These are phyloP conservation scores for Zaprionus ghesquierei DNA, from an alignment of 1,140 invertebrate genomes.

Conservation along the genomic window DNA sequence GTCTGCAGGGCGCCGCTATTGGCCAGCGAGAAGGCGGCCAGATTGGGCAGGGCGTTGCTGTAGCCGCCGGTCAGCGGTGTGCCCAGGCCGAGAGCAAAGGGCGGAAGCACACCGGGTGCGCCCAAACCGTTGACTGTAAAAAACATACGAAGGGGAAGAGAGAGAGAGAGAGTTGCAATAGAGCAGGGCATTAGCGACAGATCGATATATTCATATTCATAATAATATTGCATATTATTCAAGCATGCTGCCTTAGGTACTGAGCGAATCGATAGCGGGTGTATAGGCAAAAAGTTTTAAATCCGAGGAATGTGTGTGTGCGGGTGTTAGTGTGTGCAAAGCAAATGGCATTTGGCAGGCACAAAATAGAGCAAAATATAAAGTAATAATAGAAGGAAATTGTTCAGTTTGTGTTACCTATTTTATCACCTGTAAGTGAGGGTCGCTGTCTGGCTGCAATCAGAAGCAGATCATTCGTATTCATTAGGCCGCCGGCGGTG, in stretches of 20 bases:
- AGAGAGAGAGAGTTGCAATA: constrained; percentile 25
- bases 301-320: constrained; percentile 29
- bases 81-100: constrained; percentile 88
- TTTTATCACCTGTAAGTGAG: constrained; percentile 84
- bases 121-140: constrained; percentile 85
- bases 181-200: constrained; percentile 12
- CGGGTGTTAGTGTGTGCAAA: constrained; percentile 5
- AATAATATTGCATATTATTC: not conserved
- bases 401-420: constrained; percentile 82
- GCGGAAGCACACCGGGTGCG: constrained; percentile 91
- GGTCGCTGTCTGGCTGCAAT: constrained; percentile 87
- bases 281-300: constrained; percentile 50
- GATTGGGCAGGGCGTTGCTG: constrained; percentile 88
- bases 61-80: constrained; percentile 88
- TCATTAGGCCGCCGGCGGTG: constrained; percentile 86
- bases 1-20: constrained; percentile 85
- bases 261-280: constrained; percentile 72
- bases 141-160: constrained; percentile 1
- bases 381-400: constrained; percentile 70
- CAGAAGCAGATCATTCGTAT: constrained; percentile 86
- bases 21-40: constrained; percentile 88
- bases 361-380: constrained; percentile 29
- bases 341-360: constrained; percentile 23
- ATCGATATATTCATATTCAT: not conserved
- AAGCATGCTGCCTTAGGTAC: constrained; percentile 57